Base-by-base conservation (phyloP, 2,113 vertebrate species). In the Pteronura brasiliensis region DNA sequence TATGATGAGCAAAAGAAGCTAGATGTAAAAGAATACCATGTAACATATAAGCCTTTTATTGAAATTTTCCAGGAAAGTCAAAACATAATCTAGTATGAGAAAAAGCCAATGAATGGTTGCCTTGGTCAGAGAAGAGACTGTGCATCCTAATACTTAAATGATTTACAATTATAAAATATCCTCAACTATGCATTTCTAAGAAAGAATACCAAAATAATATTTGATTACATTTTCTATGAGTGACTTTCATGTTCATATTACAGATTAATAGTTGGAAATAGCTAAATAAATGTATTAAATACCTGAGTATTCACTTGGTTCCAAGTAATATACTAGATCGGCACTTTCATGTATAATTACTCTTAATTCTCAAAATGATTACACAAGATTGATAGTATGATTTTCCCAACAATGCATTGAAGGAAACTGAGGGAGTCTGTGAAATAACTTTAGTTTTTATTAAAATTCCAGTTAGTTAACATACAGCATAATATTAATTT, bases 111-210 rank as follows among this genome's bases (percentile, higher is more conserved):
- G 9, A 69, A 67, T 61, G 1, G 1, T 61, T 80, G 20, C 18
- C 36, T 88, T 42, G 4, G 1, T 82, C 21, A 91, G 4, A 79
- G 36, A 20, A 36, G 27, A 39, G 27, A 71, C 10, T 82, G 7
- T 65, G 4, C 74, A 67, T n/a, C 79, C 7, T 13, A 71, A 44
- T 65, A 71, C 7, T 29, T 36, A 82, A 80, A 34, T 55, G 1
- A 72, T 87, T 94, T 90, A 11, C 69, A 83, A 83, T 34, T 93
- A 69, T 57, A 96, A 94, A 86, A 88, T 91, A 20, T 72, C 6
- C 34, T 65, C 29, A 67, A 67, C 4, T 76, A 52, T 5, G 9
- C 65, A 86, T 8, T 67, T 13, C 29, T 77, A 44, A 57, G 77
- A 21, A 92, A 52, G 42, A 92, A 92, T 0, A 77, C 10, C 4